phyloP scores from a whole-genome alignment of 2,888 invertebrate species.

The Drosophila lacicola region DNA sequence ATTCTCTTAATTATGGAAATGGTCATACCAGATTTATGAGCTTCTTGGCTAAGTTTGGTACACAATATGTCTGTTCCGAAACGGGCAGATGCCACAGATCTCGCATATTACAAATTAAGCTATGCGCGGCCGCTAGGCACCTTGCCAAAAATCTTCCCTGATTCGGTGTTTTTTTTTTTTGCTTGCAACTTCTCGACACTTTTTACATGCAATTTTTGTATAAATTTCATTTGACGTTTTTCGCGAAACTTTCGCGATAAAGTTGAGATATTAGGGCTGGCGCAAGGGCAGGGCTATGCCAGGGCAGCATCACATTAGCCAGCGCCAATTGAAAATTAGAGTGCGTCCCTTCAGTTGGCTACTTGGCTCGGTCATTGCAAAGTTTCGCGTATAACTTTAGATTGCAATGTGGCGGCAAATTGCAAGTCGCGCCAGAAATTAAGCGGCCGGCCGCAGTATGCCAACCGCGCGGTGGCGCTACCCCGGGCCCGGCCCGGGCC shows the following conservation, averaged over 20 bases:
- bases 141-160: constrained; percentile 12
- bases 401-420: constrained; percentile 80
- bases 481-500: background rate
- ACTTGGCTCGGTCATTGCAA: constrained; percentile 30
- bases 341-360: constrained; percentile 40
- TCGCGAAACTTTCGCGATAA: constrained; percentile 59
- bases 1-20: background rate
- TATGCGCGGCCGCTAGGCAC: constrained; percentile 4
- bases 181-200: constrained; percentile 60
- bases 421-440: constrained; percentile 73
- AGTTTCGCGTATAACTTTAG: constrained; percentile 68
- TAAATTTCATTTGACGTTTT: constrained; percentile 76
- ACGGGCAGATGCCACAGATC: constrained; percentile 3
- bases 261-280: constrained; percentile 36
- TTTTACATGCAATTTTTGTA: constrained; percentile 71
- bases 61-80: constrained; percentile 27
- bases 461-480: too few species aligned
- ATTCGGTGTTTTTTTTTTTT: constrained; percentile 6
- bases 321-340: constrained; percentile 74
- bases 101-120: constrained; percentile 25
- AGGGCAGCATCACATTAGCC: constrained; percentile 63
- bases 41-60: constrained; percentile 1
- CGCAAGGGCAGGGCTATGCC: background rate
- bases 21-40: constrained; percentile 8
- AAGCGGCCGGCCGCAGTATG: constrained; percentile 69